Evolutionary conservation across 2,888 invertebrate genomes (phyloP).

Genomic region (Pheosia gnoma): DNA sequence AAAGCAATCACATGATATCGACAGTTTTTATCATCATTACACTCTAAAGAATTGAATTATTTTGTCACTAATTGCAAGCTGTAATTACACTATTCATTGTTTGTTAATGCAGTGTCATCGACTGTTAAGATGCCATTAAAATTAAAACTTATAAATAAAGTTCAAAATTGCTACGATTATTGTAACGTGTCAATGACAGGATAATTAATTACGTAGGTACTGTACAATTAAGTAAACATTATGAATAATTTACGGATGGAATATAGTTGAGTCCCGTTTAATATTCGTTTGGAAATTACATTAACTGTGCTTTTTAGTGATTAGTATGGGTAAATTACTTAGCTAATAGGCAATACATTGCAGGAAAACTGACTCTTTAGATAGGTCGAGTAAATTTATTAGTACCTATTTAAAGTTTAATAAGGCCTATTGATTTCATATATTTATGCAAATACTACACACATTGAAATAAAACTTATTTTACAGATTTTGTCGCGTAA

Average conservation of each 20-base stretch:
- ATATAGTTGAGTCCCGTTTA: not conserved
- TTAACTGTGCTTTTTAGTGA: not conserved
- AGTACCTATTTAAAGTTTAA: too few relatives aligned
- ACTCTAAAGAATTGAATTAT: conserved; percentile 24
- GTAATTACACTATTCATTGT: conserved; percentile 24
- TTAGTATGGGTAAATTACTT: not conserved
- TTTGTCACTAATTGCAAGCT: conserved; percentile 21
- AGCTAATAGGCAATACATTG: not conserved
- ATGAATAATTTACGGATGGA: too few relatives aligned
- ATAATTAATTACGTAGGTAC: not conserved
- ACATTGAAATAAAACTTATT: too few relatives aligned
- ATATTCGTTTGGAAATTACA: not conserved
- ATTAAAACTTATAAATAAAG: not conserved
- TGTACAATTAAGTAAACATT: too few relatives aligned
- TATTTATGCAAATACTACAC: too few relatives aligned
- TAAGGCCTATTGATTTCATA: too few relatives aligned
- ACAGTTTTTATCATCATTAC: conserved; percentile 18
- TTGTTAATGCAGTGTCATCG: not conserved
- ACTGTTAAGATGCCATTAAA: not conserved
- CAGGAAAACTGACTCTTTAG: not conserved
- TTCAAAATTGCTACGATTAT: not conserved
- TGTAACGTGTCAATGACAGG: not conserved
- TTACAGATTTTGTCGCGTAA: too few relatives aligned
- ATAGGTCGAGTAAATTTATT: too few relatives aligned
- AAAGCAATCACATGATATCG: too few relatives aligned